Percentiles rank a stretch among this genome's conserved stretches.
Conservation (phyloP, 2,113 vertebrate species). For the Sander lucioperca region DNA sequence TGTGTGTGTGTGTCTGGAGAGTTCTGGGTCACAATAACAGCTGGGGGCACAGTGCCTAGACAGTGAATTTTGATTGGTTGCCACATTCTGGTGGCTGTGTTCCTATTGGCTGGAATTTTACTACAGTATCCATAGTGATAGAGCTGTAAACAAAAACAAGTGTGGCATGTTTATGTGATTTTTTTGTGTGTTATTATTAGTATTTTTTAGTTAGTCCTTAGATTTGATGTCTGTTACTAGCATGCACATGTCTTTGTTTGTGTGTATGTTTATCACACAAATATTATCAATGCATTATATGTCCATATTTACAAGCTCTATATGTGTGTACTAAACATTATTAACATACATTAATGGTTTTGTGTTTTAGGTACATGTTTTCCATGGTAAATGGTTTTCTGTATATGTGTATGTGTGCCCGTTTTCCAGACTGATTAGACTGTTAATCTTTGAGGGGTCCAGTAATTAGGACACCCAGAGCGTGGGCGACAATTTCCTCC, state of each 20-base stretch:
- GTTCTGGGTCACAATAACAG: constrained; percentile 82
- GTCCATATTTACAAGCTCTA: neutral
- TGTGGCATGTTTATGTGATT: neutral
- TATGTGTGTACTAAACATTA: neutral
- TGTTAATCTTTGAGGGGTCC: constrained; percentile 43
- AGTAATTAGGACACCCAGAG: constrained; percentile 48
- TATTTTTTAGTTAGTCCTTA: neutral
- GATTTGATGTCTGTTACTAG: neutral
- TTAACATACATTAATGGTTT: too few species aligned
- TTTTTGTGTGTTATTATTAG: neutral
- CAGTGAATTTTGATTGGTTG: constrained; percentile 71
- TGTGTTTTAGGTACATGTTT: neutral
- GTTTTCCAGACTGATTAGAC: constrained; percentile 31
- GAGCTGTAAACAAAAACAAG: constrained; percentile 70
- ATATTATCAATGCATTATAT: neutral
- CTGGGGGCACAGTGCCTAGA: constrained; percentile 73
- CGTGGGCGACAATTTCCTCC: constrained; percentile 10
- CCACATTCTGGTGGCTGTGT: constrained; percentile 6
- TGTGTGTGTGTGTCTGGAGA: constrained; percentile 40
- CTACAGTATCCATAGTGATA: constrained; percentile 79
- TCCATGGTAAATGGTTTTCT: neutral
- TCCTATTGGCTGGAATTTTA: constrained; percentile 67
- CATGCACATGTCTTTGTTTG: neutral
- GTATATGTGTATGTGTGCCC: neutral
- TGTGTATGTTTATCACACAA: neutral